A percentile compares a stretch with the other conserved stretches of the same genome.
These are phyloP conservation scores for Mormyrus iriodes DNA, from an alignment of 2,113 vertebrate species.

Conservation along the genomic window DNA sequence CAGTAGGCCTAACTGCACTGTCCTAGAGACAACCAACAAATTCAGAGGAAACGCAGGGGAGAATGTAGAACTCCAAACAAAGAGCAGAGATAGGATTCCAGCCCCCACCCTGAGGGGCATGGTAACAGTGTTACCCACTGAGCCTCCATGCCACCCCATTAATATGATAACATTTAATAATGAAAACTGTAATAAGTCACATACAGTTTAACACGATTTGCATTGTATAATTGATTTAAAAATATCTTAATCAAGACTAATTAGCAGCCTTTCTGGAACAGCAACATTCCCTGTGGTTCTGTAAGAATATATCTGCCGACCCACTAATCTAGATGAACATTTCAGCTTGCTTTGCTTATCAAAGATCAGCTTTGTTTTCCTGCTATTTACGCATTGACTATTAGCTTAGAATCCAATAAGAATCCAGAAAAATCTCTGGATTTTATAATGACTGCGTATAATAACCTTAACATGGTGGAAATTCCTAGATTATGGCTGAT, in stretches of 20 bases:
- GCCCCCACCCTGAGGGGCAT: neutral
- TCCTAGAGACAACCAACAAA: neutral
- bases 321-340: neutral
- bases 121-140: neutral
- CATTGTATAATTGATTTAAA: neutral
- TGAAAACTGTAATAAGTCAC: neutral
- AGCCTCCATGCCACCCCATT: neutral
- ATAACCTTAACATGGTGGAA: neutral
- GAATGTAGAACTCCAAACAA: neutral
- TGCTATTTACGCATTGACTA: neutral
- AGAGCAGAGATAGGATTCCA: neutral
- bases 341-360: neutral
- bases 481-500: neutral
- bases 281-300: neutral
- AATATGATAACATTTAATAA: neutral
- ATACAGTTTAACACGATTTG: neutral
- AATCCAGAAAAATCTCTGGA: neutral
- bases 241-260: neutral
- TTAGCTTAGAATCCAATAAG: neutral
- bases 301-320: neutral
- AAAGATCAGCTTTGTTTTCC: neutral
- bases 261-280: neutral
- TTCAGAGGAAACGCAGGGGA: neutral
- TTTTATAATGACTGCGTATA: neutral
- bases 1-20: neutral